Percentiles rank a stretch among this genome's conserved stretches.
phyloP scores from a whole-genome alignment of 2,888 invertebrate genomes.

The Drosophila lacicola region DNA sequence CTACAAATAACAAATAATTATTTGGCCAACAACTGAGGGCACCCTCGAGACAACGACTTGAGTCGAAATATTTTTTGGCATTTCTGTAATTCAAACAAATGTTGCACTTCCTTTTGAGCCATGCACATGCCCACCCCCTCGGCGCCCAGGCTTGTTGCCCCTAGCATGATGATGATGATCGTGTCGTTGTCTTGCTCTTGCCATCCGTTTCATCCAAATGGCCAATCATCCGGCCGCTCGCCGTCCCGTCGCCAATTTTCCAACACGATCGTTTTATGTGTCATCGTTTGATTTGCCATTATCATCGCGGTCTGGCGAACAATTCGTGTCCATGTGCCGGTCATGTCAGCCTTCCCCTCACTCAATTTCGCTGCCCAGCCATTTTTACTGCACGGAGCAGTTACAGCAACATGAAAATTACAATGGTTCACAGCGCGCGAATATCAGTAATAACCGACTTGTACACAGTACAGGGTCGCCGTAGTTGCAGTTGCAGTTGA shows the following conservation, averaged over 20 bases:
- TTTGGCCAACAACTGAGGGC: conserved; percentile 47
- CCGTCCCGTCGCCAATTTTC: conserved; percentile 66
- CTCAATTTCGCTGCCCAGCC: neutral
- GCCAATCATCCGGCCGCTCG: conserved; percentile 66
- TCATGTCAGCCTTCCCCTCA: conserved; percentile 22
- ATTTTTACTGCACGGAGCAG: conserved; percentile 28
- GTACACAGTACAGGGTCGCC: conserved; percentile 55
- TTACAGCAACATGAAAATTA: conserved; percentile 77
- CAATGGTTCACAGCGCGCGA: conserved; percentile 70
- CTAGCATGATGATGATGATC: conserved; percentile 39
- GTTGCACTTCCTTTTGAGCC: conserved; percentile 70
- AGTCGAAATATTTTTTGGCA: conserved; percentile 54
- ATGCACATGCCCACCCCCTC: conserved; percentile 1
- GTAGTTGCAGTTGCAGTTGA: conserved; percentile 8
- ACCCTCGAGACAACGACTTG: conserved; percentile 39
- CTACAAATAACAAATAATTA: conserved; percentile 65
- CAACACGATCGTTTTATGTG: conserved; percentile 81
- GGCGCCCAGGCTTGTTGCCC: neutral
- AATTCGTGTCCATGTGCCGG: conserved; percentile 61
- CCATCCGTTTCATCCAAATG: conserved; percentile 55
- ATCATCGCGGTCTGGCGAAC: conserved; percentile 72
- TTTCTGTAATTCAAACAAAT: conserved; percentile 70
- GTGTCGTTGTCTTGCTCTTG: conserved; percentile 36
- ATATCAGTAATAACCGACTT: conserved; percentile 80
- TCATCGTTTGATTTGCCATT: conserved; percentile 83